Conservation (phyloP, 2,888 invertebrate species). For the Cantharis rustica region DNA sequence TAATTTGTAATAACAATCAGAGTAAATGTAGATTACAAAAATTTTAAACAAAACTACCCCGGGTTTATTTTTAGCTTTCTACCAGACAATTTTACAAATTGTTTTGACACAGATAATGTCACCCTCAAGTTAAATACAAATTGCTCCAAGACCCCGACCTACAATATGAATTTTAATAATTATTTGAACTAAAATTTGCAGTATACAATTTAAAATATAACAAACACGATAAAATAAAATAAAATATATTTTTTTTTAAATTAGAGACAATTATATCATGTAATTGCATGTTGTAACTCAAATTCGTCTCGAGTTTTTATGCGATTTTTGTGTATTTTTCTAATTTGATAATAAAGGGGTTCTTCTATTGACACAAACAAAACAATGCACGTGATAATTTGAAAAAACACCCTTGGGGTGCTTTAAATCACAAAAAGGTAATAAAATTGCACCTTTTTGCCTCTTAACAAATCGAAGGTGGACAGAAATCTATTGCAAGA, state of each 20-base stretch:
- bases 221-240: not conserved
- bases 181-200: not conserved
- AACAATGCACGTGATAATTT: not conserved
- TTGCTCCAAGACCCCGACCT: not conserved
- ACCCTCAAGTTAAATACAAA: conserved; percentile 25
- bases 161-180: not conserved
- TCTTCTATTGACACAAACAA: not conserved
- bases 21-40: not conserved
- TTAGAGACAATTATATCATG: not conserved
- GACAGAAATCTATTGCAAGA: not conserved
- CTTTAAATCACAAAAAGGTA: not conserved
- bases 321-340: not conserved
- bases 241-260: not conserved
- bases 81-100: conserved; percentile 22
- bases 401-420: not conserved
- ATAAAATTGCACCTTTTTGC: not conserved
- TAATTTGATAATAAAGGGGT: not conserved
- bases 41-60: conserved; percentile 6
- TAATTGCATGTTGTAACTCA: not conserved
- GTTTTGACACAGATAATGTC: conserved; percentile 28
- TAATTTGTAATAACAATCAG: not conserved
- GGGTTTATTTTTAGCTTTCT: conserved; percentile 9
- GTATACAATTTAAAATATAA: not conserved
- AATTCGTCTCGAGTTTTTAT: not conserved
- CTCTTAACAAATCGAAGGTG: not conserved